Base-by-base conservation (phyloP, 2,797 vertebrate genomes). In the Siniperca undulata region DNA sequence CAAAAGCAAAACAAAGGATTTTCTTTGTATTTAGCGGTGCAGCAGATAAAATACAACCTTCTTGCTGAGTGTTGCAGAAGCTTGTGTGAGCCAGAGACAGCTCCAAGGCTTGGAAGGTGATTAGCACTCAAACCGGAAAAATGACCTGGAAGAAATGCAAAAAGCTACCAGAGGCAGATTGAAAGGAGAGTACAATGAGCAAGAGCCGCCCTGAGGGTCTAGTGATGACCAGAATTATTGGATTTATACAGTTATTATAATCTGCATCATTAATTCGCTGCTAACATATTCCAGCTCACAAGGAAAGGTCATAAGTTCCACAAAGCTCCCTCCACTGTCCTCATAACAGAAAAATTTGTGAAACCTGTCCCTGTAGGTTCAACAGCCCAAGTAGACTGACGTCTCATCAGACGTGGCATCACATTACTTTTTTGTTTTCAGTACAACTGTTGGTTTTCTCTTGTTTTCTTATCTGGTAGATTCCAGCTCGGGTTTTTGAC, bases 221-320 rank as follows among this genome's bases (percentile, higher is more conserved):
- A 60, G 16, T 76, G 70, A 55, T 86, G 82, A 56, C 52, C 67
- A 80, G 68, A 85, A 77, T 81, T 85, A 89, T 66, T 88, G 74
- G 78, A 85, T 89, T 88, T 61, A 67, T 44, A 70, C 9, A 61
- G 36, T 82, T 75, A 74, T 83, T 86, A 36, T 82, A 83, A 88
- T 89, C 53, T 74, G 56, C 69, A 64, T 87, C 67, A 85, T 88
- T 86, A 79, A 83, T 83, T 79, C 10, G 4, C 70, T 30, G 53
- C 60, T 72, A 84, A 81, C 61, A 78, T 80, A 81, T 83, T 78
- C 34, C 19, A 66, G 67, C 60, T 58, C 58, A 72, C 65, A 38
- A 56, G 65, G n/a, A 52, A 74, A 77, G 76, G 71, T 80, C 70
- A 78, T 4, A 20, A 67, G 56, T 34, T 75, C 60, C 53, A 55